These are phyloP conservation scores for Onychostruthus taczanowskii DNA, from an alignment of 2,113 vertebrate species.

Conservation along the genomic window DNA sequence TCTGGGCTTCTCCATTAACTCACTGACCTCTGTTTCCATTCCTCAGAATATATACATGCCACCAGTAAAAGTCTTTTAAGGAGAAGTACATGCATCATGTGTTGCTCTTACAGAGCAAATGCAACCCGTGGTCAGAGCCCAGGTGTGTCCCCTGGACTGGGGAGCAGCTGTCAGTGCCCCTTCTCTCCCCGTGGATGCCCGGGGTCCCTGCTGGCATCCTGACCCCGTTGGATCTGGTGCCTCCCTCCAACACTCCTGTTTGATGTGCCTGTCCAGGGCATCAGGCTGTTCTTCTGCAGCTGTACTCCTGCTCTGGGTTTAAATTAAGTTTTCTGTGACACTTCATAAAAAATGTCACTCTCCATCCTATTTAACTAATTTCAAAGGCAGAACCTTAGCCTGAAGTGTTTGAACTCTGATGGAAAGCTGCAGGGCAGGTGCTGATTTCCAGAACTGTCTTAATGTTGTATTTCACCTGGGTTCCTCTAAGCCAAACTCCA, in stretches of 20 bases:
- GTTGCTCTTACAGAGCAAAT: neutral
- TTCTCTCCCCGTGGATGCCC: rapidly evolving
- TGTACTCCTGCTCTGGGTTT: neutral
- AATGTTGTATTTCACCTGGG: neutral
- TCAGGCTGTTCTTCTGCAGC: neutral
- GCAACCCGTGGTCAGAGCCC: neutral
- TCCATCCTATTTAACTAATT: neutral
- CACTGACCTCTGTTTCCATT: neutral
- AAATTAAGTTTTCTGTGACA: neutral
- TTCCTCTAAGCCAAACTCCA: neutral
- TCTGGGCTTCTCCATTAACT: slow-evolving; percentile 10
- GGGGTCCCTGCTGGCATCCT: neutral
- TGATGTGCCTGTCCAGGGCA: neutral
- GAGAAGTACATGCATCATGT: neutral
- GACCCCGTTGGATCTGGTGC: rapidly evolving
- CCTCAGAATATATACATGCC: neutral
- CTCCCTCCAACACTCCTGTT: neutral
- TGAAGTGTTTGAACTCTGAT: neutral
- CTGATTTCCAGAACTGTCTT: neutral
- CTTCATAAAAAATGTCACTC: neutral
- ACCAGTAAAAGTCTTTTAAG: neutral
- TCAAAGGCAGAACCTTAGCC: neutral
- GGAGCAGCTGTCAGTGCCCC: neutral
- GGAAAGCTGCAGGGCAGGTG: neutral
- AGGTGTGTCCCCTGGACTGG: neutral